Percentiles rank a stretch among this genome's conserved stretches.
Evolutionary conservation across 2,113 vertebrate species (phyloP).

Genomic region (Echinops telfairi): DNA sequence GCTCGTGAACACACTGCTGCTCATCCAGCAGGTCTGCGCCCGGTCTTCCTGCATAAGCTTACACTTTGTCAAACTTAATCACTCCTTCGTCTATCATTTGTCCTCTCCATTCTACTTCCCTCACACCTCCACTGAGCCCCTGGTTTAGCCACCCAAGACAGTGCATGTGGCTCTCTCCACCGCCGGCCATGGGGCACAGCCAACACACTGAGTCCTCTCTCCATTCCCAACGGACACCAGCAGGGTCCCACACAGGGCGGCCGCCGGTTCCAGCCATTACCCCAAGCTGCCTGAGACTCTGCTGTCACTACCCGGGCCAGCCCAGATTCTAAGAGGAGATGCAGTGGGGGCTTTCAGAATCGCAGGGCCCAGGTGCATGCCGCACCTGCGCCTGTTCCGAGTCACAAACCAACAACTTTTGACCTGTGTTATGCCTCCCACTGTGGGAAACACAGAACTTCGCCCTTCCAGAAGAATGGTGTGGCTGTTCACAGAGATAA

Average conservation of each 20-base stretch:
- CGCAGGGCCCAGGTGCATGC: neutral
- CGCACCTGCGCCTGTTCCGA: neutral
- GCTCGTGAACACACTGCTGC: neutral
- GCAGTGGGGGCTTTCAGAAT: neutral
- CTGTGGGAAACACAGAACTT: neutral
- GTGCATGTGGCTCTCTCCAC: neutral
- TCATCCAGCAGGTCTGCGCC: rapidly evolving
- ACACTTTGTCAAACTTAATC: rapidly evolving
- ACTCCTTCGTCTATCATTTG: neutral
- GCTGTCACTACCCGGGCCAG: neutral
- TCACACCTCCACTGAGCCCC: neutral
- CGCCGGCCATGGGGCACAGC: rapidly evolving
- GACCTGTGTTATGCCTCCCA: neutral
- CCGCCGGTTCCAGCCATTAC: rapidly evolving
- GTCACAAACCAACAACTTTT: neutral
- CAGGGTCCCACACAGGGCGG: neutral
- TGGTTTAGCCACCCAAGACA: neutral
- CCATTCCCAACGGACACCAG: neutral
- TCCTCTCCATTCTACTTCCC: rapidly evolving
- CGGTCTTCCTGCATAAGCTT: neutral
- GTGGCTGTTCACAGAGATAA: rapidly evolving
- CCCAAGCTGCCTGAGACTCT: rapidly evolving
- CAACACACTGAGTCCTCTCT: neutral
- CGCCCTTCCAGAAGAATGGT: neutral
- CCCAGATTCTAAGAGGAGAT: neutral